Percentiles rank a stretch among this genome's conserved stretches.
Evolutionary conservation across 2,113 vertebrate genomes (phyloP).

Genomic region (Gavia stellata): DNA sequence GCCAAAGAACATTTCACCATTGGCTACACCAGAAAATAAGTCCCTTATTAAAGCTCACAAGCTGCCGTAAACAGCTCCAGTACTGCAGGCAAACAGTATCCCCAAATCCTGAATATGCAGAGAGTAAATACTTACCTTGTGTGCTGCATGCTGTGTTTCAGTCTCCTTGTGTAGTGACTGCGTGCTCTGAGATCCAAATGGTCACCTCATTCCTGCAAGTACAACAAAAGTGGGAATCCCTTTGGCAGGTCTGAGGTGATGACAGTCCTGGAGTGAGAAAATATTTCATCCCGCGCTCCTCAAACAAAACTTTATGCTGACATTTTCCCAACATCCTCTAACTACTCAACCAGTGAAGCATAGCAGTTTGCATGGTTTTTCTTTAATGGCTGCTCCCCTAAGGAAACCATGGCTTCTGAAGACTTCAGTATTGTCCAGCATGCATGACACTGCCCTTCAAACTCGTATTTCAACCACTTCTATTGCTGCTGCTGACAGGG

Average conservation of each 20-base stretch:
- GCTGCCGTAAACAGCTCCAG: not conserved
- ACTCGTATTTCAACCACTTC: not conserved
- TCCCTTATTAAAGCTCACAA: not conserved
- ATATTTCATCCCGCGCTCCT: not conserved
- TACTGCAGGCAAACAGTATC: not conserved
- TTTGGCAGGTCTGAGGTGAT: not conserved
- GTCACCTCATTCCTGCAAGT: not conserved
- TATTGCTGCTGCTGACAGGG: not conserved
- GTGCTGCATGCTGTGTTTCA: not conserved
- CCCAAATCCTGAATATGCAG: not conserved
- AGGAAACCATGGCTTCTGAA: not conserved
- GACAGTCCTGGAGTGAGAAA: not conserved
- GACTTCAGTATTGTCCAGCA: not conserved
- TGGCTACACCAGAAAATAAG: not conserved
- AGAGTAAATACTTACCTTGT: not conserved
- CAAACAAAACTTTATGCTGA: not conserved
- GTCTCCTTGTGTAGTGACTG: not conserved
- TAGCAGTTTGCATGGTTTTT: not conserved
- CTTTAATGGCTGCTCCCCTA: not conserved
- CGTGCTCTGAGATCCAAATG: not conserved
- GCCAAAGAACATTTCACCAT: not conserved
- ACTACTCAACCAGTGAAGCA: not conserved
- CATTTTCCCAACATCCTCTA: not conserved
- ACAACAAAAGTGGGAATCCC: not conserved
- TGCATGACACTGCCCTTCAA: accelerated